These are phyloP conservation scores for Homarus gammarus DNA, from an alignment of 2,888 invertebrate genomes.

Conservation along the genomic window DNA sequence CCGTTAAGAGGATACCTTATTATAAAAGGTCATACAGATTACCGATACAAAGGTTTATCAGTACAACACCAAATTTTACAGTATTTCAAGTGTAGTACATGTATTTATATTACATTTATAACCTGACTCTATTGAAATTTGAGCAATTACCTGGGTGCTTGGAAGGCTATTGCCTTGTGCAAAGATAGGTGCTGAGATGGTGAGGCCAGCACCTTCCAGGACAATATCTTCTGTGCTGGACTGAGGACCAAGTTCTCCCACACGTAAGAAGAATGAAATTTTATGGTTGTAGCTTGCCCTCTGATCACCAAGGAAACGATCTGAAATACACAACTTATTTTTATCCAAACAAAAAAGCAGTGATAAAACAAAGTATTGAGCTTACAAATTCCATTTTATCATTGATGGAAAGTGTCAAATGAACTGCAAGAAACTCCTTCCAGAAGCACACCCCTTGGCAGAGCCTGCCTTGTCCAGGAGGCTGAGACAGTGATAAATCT, in stretches of 20 bases:
- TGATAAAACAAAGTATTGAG: not conserved
- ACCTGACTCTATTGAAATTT: not conserved
- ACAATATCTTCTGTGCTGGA: constrained; percentile 93
- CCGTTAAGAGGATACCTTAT: too few relatives aligned
- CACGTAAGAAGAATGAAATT: constrained; percentile 91
- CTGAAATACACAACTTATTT: constrained; percentile 78
- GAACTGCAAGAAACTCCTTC: too few relatives aligned
- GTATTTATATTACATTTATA: not conserved
- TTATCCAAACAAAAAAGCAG: not conserved
- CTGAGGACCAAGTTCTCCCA: constrained; percentile 89
- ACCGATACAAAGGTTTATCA: too few relatives aligned
- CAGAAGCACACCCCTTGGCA: too few relatives aligned
- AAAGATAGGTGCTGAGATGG: constrained; percentile 93
- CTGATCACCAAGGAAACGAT: constrained; percentile 93
- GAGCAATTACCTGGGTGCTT: constrained; percentile 82
- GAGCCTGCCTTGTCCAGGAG: too few relatives aligned
- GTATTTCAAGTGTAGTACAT: too few relatives aligned
- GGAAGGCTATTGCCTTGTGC: constrained; percentile 94
- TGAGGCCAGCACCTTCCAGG: constrained; percentile 90
- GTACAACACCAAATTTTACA: too few relatives aligned
- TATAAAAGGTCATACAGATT: too few relatives aligned
- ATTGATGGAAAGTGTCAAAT: too few relatives aligned
- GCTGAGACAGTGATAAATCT: too few relatives aligned
- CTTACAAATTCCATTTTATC: too few relatives aligned
- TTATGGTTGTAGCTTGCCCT: constrained; percentile 96